phyloP scores from a whole-genome alignment of 2,888 invertebrate species.

The Auanema freiburgensis region DNA sequence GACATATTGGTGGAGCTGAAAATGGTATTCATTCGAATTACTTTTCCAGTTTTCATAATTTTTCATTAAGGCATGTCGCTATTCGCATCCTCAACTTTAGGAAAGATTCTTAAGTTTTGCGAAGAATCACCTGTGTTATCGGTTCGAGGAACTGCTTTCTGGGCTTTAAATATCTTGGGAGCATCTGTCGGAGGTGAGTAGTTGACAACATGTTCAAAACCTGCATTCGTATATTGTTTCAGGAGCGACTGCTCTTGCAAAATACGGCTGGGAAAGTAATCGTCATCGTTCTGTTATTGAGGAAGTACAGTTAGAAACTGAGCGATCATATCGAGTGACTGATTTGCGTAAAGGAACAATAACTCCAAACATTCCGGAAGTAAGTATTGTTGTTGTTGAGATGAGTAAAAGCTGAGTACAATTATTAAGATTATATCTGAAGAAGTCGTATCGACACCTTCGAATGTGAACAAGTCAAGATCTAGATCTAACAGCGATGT shows the following conservation, averaged over 20 bases:
- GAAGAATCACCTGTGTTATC: conserved; percentile 51
- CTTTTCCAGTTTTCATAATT: not conserved
- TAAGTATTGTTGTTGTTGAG: not conserved
- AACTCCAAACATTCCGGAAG: conserved; percentile 16
- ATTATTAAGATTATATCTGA: too few species aligned
- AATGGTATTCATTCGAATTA: too few species aligned
- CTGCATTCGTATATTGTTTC: too few species aligned
- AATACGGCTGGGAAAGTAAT: conserved; percentile 56
- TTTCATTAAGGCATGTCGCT: conserved; percentile 25
- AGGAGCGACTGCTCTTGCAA: conserved; percentile 40
- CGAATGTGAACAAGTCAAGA: too few species aligned
- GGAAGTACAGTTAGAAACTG: conserved; percentile 10
- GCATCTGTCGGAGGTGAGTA: conserved; percentile 32
- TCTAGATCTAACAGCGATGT: too few species aligned
- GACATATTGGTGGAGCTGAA: conserved; percentile 36
- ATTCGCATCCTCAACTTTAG: conserved; percentile 27
- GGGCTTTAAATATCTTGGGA: conserved; percentile 52
- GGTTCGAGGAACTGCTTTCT: conserved; percentile 60
- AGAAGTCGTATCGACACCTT: too few species aligned
- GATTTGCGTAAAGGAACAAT: conserved; percentile 17
- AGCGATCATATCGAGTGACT: conserved; percentile 11
- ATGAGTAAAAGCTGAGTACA: too few species aligned
- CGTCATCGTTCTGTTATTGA: conserved; percentile 31
- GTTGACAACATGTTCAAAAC: too few species aligned
- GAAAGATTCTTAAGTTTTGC: conserved; percentile 41